phyloP scores from a whole-genome alignment of 2,888 invertebrate genomes.

The Brachylomia viminalis region DNA sequence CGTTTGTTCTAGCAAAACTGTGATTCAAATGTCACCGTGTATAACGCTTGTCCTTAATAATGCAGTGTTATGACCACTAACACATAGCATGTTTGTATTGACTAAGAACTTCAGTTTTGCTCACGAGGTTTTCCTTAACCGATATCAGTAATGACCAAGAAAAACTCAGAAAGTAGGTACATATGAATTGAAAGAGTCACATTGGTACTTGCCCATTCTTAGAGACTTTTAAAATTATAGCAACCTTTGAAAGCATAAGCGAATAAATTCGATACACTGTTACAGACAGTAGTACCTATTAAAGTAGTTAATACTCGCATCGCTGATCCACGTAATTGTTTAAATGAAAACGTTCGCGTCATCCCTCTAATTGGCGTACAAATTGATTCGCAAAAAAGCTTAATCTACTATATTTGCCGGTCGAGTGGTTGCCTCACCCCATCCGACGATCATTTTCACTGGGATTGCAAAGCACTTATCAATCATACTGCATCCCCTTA shows the following conservation, averaged over 20 bases:
- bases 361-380: slow-evolving; percentile 72
- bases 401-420: slow-evolving; percentile 69
- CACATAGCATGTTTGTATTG: too few species aligned
- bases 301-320: slow-evolving; percentile 35
- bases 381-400: slow-evolving; percentile 70
- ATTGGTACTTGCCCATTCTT: not conserved
- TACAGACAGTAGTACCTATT: slow-evolving; percentile 19
- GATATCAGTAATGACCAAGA: not conserved
- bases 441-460: slow-evolving; percentile 53
- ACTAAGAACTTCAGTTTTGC: too few species aligned
- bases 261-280: slow-evolving; percentile 8
- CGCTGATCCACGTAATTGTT: slow-evolving; percentile 56
- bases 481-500: not conserved
- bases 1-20: too few species aligned
- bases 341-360: slow-evolving; percentile 55
- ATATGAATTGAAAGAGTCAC: not conserved
- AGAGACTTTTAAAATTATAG: not conserved
- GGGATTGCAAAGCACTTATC: slow-evolving; percentile 24
- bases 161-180: not conserved
- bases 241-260: not conserved
- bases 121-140: not conserved
- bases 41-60: too few species aligned
- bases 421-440: slow-evolving; percentile 60
- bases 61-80: too few species aligned
- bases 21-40: too few species aligned